Conservation (phyloP, 2,888 invertebrate species). For the Globia sparganii region DNA sequence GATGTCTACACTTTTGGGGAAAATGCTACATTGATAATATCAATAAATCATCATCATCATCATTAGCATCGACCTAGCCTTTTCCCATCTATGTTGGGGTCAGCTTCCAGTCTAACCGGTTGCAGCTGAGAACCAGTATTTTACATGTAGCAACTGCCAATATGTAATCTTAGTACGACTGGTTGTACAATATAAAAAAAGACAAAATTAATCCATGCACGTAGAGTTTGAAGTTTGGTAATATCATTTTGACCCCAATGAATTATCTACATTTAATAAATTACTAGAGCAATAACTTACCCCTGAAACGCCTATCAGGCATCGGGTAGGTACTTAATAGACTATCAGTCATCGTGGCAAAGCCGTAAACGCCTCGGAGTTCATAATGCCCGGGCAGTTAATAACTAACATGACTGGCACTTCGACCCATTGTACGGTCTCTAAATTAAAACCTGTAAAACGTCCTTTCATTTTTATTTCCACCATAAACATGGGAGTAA, state of each 20-base stretch:
- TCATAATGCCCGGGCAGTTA: conserved; percentile 42
- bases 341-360: conserved; percentile 34
- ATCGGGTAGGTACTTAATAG: conserved; percentile 12
- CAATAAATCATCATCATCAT: neutral
- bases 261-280: neutral
- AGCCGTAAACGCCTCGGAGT: conserved; percentile 35
- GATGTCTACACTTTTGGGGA: neutral
- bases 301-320: neutral
- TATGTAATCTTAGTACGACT: neutral
- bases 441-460: conserved; percentile 46
- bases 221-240: neutral
- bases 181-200: neutral
- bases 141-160: too few species aligned
- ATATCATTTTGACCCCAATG: neutral
- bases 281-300: conserved; percentile 1
- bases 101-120: neutral
- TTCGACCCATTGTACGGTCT: conserved; percentile 28
- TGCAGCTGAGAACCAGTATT: neutral
- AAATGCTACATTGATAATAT: neutral
- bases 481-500: conserved; percentile 17
- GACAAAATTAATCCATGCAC: neutral
- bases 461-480: conserved; percentile 40
- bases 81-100: neutral
- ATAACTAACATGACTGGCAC: conserved; percentile 50
- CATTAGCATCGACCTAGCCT: neutral